Evolutionary conservation across 2,888 invertebrate species (phyloP).

Genomic region (Mimas tiliae): DNA sequence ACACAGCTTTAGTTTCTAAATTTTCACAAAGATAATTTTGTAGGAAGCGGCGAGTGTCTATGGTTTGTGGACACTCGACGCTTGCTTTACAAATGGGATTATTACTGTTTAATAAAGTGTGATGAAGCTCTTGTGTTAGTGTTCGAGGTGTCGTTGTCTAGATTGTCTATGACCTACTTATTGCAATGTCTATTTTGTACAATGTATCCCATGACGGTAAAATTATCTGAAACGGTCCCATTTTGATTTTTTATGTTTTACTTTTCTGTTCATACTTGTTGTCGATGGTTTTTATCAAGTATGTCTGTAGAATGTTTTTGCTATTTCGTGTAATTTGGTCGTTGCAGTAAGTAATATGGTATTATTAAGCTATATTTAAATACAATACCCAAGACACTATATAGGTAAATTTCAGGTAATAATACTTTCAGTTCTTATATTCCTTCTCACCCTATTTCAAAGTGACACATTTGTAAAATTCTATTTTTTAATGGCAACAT

Average conservation of each 20-base stretch:
- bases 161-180: constrained; percentile 56
- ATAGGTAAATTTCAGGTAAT: constrained; percentile 25
- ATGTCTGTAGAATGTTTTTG: background rate
- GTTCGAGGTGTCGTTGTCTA: constrained; percentile 79
- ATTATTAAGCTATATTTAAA: background rate
- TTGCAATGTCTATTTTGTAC: constrained; percentile 32
- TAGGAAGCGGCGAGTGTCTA: constrained; percentile 20
- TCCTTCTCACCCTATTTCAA: constrained; percentile 9
- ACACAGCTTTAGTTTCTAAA: constrained; percentile 17
- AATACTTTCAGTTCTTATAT: constrained; percentile 29
- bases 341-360: constrained; percentile 2
- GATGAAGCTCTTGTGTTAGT: constrained; percentile 78
- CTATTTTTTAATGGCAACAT: background rate
- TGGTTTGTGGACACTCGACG: constrained; percentile 1
- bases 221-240: constrained; percentile 26
- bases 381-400: constrained; percentile 15
- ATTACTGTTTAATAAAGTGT: constrained; percentile 59
- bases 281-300: background rate
- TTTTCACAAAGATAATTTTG: too few species aligned
- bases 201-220: constrained; percentile 24
- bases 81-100: constrained; percentile 31
- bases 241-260: background rate
- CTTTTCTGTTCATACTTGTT: too few species aligned
- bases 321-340: background rate
- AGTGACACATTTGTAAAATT: constrained; percentile 29